Evolutionary conservation across 2,113 vertebrate species (phyloP), one percentile per base, ranked within the genome.

Genomic region (Formicarius rufipectus): DNA sequence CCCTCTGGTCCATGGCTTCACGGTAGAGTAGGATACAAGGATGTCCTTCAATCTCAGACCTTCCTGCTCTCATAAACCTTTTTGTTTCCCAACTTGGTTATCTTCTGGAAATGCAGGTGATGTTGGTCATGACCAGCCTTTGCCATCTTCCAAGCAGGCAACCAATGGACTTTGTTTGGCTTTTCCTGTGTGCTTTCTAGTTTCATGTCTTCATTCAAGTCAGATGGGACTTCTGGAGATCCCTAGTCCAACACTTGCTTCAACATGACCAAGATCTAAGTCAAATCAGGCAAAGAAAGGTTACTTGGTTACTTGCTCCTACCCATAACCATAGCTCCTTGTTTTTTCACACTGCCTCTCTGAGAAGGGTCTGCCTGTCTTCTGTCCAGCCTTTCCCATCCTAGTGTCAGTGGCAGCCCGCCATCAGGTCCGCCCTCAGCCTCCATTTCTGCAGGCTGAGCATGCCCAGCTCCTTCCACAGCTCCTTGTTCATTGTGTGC

Each of bases 401-500:
- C 33, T 5, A 22, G 9, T 5, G 2, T 35, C 4, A 35, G 40
- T 14, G 40, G n/a, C 30, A 75, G 50, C 24, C 82, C 11, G 9
- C 6, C 39, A 18, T 23, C 35, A 22, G 30, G 14, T 40, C 27
- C 24, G 31, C 16, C 45, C 45, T 47, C 45, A 47, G 45, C 44
- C 44, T 45, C 17, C 45, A 47, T 47, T 47, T 47, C 9, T 40
- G 35, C 40, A 22, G 45, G 25, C 44, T 64, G 28, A 56, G 20
- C 4, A 14, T 2, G 8, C 44, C 60, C 69, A 62, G 22, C 33
- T 88, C 19, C 14, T 19, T 28, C 55, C 40, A n/a, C 0, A 1
- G 50, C 64, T 82, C 53, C 35, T 77, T 0, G 0, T 24, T 15
- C 24, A 19, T 21, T 2, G 0, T n/a, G 10, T 60, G 39, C 49